phyloP scores from a whole-genome alignment of 2,113 vertebrate genomes.

The Laticauda colubrina region DNA sequence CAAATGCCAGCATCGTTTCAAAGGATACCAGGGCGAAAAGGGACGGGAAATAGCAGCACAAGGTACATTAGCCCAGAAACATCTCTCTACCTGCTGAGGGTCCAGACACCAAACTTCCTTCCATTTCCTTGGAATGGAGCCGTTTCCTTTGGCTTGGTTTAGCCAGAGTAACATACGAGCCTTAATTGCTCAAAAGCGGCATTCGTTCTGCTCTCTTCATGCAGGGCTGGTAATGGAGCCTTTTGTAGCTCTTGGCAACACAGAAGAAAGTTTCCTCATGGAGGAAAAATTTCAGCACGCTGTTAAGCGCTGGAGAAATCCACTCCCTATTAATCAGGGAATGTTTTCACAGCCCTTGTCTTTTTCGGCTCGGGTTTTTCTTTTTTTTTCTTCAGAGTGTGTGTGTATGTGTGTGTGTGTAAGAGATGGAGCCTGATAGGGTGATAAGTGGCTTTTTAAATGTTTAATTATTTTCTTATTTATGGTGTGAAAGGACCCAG shows the following conservation, averaged over 20 bases:
- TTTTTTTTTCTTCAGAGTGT: background rate
- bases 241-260: conserved; percentile 50
- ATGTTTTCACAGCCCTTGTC: conserved; percentile 45
- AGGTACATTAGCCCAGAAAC: conserved; percentile 11
- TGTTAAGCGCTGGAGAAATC: conserved; percentile 31
- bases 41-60: background rate
- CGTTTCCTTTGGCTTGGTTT: background rate
- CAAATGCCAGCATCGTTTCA: conserved; percentile 35
- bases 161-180: conserved; percentile 19
- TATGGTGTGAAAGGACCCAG: background rate
- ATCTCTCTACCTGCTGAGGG: background rate
- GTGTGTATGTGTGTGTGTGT: too few relatives aligned
- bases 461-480: conserved; percentile 44
- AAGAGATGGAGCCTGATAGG: conserved; percentile 24
- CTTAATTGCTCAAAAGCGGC: conserved; percentile 2
- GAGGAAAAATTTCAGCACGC: conserved; percentile 44
- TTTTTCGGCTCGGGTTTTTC: background rate
- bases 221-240: conserved; percentile 28
- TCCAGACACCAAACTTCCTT: conserved; percentile 8
- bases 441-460: conserved; percentile 34
- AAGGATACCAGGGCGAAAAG: accelerated
- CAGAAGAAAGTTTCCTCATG: conserved; percentile 42
- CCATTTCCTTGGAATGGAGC: background rate
- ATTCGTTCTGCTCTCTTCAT: background rate
- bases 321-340: conserved; percentile 42